phyloP scores from a whole-genome alignment of 2,113 vertebrate species.

The Junco hyemalis region DNA sequence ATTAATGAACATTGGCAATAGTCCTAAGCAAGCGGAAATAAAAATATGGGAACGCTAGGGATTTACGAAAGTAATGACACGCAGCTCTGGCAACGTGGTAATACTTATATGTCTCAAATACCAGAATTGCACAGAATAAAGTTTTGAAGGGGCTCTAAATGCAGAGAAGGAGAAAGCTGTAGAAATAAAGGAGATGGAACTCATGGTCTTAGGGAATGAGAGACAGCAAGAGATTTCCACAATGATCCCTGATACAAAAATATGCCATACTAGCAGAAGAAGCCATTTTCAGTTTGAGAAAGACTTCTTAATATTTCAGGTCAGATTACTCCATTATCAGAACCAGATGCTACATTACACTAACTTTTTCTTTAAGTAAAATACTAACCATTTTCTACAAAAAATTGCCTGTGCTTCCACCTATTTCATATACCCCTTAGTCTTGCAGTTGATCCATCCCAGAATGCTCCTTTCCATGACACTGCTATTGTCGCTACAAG shows the following conservation, averaged over 20 bases:
- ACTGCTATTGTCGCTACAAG: background rate
- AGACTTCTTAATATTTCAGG: background rate
- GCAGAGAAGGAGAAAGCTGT: background rate
- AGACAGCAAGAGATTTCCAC: background rate
- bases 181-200: background rate
- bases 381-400: background rate
- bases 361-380: background rate
- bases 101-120: background rate
- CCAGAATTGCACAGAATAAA: background rate
- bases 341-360: background rate
- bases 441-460: background rate
- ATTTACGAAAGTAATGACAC: background rate
- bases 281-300: background rate
- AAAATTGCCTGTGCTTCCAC: background rate
- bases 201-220: background rate
- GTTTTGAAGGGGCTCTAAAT: background rate
- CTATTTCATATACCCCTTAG: background rate
- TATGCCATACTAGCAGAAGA: background rate
- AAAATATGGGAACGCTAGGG: background rate
- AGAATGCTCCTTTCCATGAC: background rate
- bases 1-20: background rate
- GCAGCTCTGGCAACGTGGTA: background rate
- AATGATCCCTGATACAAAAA: background rate
- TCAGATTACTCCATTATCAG: background rate
- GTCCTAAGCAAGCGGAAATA: background rate